phyloP scores from a whole-genome alignment of 2,113 vertebrate genomes.

The Etheostoma cragini region DNA sequence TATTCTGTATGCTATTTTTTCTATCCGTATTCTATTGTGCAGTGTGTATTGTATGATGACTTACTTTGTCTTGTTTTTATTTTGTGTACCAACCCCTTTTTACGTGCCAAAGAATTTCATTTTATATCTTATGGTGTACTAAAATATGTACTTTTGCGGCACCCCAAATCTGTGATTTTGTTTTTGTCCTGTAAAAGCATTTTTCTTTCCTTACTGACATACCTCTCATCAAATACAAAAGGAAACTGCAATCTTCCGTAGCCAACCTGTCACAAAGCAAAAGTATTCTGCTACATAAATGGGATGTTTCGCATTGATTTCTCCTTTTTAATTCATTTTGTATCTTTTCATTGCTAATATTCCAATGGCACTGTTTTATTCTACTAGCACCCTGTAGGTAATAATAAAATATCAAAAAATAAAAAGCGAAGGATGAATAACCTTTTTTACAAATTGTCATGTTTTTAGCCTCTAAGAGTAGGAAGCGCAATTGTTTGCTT shows the following conservation, averaged over 20 bases:
- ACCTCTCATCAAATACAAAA: constrained; percentile 1
- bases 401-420: constrained; percentile 56
- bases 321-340: constrained; percentile 25
- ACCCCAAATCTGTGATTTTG: not conserved
- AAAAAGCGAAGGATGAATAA: constrained; percentile 51
- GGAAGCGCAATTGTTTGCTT: not conserved
- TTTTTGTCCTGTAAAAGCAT: not conserved
- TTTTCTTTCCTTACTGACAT: constrained; percentile 1
- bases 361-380: constrained; percentile 67
- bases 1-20: constrained; percentile 69
- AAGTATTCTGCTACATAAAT: constrained; percentile 1
- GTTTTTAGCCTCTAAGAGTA: constrained; percentile 16
- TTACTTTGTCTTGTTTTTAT: constrained; percentile 39
- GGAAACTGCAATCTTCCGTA: not conserved
- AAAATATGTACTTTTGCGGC: constrained; percentile 38
- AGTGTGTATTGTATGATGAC: constrained; percentile 45
- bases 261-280: constrained; percentile 2
- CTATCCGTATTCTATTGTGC: constrained; percentile 49
- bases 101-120: constrained; percentile 49
- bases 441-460: constrained; percentile 35
- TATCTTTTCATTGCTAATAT: constrained; percentile 63
- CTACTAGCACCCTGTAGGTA: constrained; percentile 62
- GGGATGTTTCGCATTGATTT: constrained; percentile 19
- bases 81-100: constrained; percentile 29
- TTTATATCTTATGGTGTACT: constrained; percentile 42